Percentiles rank a stretch among this genome's conserved stretches.
phyloP scores from a whole-genome alignment of 2,888 invertebrate genomes.

The Drosophila pseudotalamancana region DNA sequence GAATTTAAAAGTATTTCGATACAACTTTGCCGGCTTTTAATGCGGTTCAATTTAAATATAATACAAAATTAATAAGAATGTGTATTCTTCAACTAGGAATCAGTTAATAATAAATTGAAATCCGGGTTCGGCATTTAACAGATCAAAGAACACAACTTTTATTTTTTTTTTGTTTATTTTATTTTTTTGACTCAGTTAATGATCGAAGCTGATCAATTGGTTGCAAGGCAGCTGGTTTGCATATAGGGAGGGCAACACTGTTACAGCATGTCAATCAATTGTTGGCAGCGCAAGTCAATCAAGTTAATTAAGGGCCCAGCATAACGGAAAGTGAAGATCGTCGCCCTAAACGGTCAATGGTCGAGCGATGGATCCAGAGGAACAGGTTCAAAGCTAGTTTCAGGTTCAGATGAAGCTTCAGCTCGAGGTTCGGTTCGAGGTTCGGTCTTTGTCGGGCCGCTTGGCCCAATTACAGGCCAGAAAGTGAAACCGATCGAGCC shows the following conservation, averaged over 20 bases:
- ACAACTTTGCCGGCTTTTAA: too few relatives aligned
- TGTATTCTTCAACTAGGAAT: neutral
- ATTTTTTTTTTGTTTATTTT: too few relatives aligned
- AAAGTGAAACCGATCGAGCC: constrained; percentile 67
- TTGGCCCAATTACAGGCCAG: constrained; percentile 77
- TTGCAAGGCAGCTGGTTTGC: constrained; percentile 31
- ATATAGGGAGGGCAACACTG: constrained; percentile 36
- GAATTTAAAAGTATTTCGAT: too few relatives aligned
- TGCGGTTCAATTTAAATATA: too few relatives aligned
- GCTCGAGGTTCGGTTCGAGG: constrained; percentile 21
- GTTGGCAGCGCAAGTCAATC: constrained; percentile 47
- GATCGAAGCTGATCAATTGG: neutral
- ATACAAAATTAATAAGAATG: neutral
- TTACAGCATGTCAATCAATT: constrained; percentile 40
- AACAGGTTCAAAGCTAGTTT: constrained; percentile 5
- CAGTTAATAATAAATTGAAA: neutral
- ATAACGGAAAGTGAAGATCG: constrained; percentile 69
- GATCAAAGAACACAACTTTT: too few relatives aligned
- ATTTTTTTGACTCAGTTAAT: neutral
- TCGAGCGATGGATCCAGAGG: constrained; percentile 28
- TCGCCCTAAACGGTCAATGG: constrained; percentile 34
- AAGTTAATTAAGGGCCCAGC: constrained; percentile 60
- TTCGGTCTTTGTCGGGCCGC: constrained; percentile 48
- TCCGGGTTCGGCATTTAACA: too few relatives aligned
- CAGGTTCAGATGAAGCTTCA: constrained; percentile 6